Conservation (phyloP, 2,113 vertebrate genomes). For the Caracal caracal region DNA sequence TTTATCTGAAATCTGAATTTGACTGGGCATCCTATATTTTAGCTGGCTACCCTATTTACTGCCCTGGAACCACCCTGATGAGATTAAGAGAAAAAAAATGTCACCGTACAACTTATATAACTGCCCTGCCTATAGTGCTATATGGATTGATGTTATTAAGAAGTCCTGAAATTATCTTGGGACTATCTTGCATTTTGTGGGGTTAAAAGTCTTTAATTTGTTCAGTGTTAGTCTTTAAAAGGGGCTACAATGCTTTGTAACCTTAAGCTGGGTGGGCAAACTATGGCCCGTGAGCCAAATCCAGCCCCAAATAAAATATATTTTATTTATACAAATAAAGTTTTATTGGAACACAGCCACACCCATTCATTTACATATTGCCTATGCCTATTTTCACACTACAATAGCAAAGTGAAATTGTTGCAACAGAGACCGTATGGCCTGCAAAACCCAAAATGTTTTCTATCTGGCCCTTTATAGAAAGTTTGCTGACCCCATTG, state of each 20-base stretch:
- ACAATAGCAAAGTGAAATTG: background rate
- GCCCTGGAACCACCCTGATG: background rate
- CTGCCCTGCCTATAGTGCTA: too few species aligned
- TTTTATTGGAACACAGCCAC: background rate
- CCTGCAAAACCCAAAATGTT: background rate
- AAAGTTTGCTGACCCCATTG: background rate
- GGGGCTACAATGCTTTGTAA: background rate
- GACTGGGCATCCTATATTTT: background rate
- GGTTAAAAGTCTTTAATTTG: background rate
- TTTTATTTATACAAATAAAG: conserved; percentile 18
- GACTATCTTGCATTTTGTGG: background rate
- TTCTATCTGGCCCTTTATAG: background rate
- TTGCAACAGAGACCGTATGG: background rate
- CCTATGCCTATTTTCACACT: background rate
- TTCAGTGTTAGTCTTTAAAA: background rate
- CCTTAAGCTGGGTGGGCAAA: background rate
- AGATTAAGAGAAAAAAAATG: background rate
- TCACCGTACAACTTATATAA: background rate
- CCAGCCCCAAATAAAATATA: background rate
- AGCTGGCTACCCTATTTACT: background rate
- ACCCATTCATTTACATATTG: background rate
- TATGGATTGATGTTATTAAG: background rate
- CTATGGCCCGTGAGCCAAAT: background rate
- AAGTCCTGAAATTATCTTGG: background rate
- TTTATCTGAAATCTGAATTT: background rate